These are phyloP conservation scores for Drosophila azteca DNA, from an alignment of 1,140 invertebrate genomes.

Conservation along the genomic window DNA sequence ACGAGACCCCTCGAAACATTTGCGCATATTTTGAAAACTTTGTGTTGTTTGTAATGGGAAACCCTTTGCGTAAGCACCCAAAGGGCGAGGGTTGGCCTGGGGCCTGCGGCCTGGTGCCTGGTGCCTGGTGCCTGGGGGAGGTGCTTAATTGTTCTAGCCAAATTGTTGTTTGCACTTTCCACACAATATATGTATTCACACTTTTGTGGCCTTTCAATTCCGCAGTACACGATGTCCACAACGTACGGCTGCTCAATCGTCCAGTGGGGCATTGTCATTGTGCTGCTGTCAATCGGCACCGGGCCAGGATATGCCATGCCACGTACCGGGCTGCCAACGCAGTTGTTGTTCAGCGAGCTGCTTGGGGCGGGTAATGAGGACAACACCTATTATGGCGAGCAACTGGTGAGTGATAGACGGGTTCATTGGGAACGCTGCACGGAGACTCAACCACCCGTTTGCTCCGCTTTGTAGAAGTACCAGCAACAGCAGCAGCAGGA, in stretches of 20 bases:
- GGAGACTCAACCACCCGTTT: background rate
- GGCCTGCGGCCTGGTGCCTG: too few relatives aligned
- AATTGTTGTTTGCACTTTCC: slow-evolving; percentile 16
- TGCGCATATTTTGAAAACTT: slow-evolving; percentile 60
- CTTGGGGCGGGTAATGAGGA: slow-evolving; percentile 55
- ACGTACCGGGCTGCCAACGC: slow-evolving; percentile 48
- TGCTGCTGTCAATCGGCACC: slow-evolving; percentile 66
- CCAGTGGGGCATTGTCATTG: slow-evolving; percentile 64
- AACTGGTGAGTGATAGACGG: slow-evolving; percentile 51
- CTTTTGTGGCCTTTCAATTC: slow-evolving; percentile 25
- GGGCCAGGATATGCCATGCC: slow-evolving; percentile 56
- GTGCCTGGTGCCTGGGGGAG: slow-evolving; percentile 1
- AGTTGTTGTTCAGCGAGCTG: slow-evolving; percentile 61
- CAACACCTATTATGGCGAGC: slow-evolving; percentile 50
- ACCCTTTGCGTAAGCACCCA: slow-evolving; percentile 73
- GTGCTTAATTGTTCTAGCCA: slow-evolving; percentile 56
- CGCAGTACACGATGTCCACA: slow-evolving; percentile 52
- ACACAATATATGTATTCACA: background rate
- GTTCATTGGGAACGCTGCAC: background rate
- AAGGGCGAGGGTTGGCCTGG: slow-evolving; percentile 8
- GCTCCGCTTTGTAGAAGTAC: too few relatives aligned
- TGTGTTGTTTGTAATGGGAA: slow-evolving; percentile 77
- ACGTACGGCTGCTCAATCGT: slow-evolving; percentile 47
- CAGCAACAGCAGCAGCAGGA: slow-evolving; percentile 43
- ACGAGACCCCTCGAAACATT: slow-evolving; percentile 40